Evolutionary conservation across 2,113 vertebrate genomes (phyloP).

Genomic region (Arizona elegans): DNA sequence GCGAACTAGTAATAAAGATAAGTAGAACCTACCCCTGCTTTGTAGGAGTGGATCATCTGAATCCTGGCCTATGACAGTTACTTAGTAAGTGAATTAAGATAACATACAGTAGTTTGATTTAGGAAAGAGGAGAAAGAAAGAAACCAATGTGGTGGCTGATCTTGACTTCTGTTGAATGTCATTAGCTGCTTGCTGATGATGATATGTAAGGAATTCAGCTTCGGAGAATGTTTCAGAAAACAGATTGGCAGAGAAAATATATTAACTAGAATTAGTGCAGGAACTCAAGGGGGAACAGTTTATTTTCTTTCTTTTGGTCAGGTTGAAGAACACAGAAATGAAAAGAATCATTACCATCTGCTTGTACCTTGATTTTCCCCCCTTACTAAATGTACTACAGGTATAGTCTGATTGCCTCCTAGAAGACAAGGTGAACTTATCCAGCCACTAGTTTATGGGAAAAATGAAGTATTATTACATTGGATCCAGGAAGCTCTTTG

Average conservation of each 20-base stretch:
- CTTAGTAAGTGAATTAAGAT: neutral
- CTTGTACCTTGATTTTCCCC: neutral
- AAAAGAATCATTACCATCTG: neutral
- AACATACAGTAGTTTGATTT: neutral
- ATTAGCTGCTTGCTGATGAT: neutral
- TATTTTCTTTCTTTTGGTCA: neutral
- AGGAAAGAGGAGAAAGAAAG: neutral
- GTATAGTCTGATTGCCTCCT: neutral
- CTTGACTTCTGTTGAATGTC: neutral
- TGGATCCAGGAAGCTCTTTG: neutral
- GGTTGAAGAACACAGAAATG: neutral
- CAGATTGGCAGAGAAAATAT: neutral
- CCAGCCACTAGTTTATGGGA: neutral
- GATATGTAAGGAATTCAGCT: neutral
- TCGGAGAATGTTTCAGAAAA: neutral
- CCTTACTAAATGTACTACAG: neutral
- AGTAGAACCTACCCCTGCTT: neutral
- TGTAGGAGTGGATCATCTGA: neutral
- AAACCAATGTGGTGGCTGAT: neutral
- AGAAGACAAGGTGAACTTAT: neutral
- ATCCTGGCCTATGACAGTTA: neutral
- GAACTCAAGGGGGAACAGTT: neutral
- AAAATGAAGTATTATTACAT: neutral
- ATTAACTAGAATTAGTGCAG: neutral
- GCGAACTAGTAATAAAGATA: no score